Conservation (phyloP, 1,140 invertebrate genomes). For the Brachionus calyciflorus region DNA sequence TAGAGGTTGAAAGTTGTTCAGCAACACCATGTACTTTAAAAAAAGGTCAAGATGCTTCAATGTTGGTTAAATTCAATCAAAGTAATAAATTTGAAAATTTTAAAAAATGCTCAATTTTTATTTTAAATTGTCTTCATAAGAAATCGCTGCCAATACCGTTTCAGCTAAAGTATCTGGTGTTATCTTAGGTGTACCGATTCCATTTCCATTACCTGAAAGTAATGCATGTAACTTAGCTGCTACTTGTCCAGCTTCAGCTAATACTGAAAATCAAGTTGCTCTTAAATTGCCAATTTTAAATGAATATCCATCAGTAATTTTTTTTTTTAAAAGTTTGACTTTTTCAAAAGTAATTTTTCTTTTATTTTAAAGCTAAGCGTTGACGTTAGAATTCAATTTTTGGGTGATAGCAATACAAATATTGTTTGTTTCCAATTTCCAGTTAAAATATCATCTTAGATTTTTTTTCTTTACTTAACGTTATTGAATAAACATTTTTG, state of each 20-base stretch:
- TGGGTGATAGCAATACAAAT: not conserved
- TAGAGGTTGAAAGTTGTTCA: not conserved
- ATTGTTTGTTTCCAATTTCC: conserved; percentile 34
- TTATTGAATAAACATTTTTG: too few relatives aligned
- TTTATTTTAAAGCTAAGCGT: conserved; percentile 21
- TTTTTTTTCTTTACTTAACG: too few relatives aligned
- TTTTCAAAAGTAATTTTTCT: not conserved
- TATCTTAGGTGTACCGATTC: conserved; percentile 32
- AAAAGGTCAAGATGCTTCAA: not conserved
- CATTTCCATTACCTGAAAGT: conserved; percentile 21
- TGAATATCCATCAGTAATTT: conserved; percentile 33
- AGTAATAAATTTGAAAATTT: not conserved
- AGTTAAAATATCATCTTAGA: conserved; percentile 42
- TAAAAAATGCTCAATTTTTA: too few relatives aligned
- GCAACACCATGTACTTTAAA: conserved; percentile 21
- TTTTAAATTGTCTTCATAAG: not conserved
- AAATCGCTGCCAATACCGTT: not conserved
- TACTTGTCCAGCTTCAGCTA: conserved; percentile 12
- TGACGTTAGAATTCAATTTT: conserved; percentile 33
- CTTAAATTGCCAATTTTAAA: conserved; percentile 3
- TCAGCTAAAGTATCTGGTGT: not conserved
- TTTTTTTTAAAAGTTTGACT: not conserved
- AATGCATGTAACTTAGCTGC: conserved; percentile 23
- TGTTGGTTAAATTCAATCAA: conserved; percentile 21
- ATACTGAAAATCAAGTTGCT: not conserved